Base-by-base conservation (phyloP, 1,140 invertebrate genomes). In the Paramacrobiotus metropolitanus region DNA sequence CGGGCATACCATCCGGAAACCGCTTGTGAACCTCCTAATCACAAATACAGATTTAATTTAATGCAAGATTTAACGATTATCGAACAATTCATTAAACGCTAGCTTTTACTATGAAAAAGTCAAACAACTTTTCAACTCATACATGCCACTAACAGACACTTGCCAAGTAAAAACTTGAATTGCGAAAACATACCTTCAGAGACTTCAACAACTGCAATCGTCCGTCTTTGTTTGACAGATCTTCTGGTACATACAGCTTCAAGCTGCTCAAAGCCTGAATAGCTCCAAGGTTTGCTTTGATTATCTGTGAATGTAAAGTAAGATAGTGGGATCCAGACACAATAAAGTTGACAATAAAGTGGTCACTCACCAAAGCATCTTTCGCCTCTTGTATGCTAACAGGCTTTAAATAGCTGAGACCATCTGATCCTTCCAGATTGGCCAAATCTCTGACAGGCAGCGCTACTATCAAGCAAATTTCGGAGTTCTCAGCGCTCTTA, bases 211-310 rank as follows among this genome's bases (percentile, higher is more conserved):
- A 85, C 30, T 82, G 82, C 66, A 82, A 82, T 21, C 87, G 76
- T 66, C 83, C 88, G 66, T 96, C 91, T 0, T 79, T 67, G 0
- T 84, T 82, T 64, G 85, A 76, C 30, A 98, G 75, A 76, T 97
- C 90, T 68, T 85, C 82, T 0, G 91, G 90, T 69, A 89, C 83
- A 72, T 88, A 88, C 0, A 98, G 74, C 45, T 91, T 78, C 1
- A 95, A 79, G 2, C 90, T 87, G 70, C 88, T 93, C 18, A 97
- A 81, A 68, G 89, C 80, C 21, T 82, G 80, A 55, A 55, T 24
- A 55, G 48, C 48, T 20, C 48, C 24, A 9, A 55, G 48, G 24
- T 55, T 55, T 15, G 48, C 48, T 55, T 24, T 15, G 15, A 55
- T 24, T 9, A 55, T 24, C 48, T 55, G 48, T 55, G 9, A 28